phyloP scores from a whole-genome alignment of 2,113 vertebrate species.

The Sceloporus tristichus region DNA sequence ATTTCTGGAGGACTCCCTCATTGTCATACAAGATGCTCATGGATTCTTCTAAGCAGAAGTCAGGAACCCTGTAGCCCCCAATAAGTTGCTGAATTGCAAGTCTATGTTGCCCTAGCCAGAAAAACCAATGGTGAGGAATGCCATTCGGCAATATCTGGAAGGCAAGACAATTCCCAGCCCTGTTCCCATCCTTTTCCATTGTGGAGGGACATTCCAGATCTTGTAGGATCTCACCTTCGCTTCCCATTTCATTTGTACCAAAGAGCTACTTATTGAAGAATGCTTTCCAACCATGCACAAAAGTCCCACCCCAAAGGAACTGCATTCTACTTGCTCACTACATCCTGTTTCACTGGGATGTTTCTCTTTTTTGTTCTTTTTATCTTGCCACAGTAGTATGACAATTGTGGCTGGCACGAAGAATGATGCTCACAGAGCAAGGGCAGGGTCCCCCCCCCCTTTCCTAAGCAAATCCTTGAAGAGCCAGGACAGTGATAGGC shows the following conservation, averaged over 20 bases:
- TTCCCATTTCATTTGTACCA: not conserved
- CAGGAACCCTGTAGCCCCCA: too few species aligned
- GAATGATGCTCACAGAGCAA: not conserved
- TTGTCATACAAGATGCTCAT: not conserved
- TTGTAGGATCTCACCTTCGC: not conserved
- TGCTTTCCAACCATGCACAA: not conserved
- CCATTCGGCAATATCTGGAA: too few species aligned
- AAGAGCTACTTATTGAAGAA: not conserved
- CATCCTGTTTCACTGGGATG: not conserved
- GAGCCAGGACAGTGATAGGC: not conserved
- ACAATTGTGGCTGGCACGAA: not conserved
- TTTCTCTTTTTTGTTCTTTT: not conserved
- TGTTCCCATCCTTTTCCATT: not conserved
- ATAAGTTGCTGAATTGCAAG: too few species aligned
- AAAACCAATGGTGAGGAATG: too few species aligned
- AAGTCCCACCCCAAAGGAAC: not conserved
- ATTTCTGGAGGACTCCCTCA: too few species aligned
- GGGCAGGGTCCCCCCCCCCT: not conserved
- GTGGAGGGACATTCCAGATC: not conserved
- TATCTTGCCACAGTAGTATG: not conserved
- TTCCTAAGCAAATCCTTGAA: slow-evolving; percentile 2
- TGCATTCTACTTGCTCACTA: not conserved
- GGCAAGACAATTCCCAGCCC: too few species aligned
- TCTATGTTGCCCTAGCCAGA: too few species aligned
- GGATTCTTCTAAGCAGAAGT: not conserved